Evolutionary conservation across 2,797 vertebrate species (phyloP), one percentile per base, ranked within the genome.

Genomic region (Danio choprae): DNA sequence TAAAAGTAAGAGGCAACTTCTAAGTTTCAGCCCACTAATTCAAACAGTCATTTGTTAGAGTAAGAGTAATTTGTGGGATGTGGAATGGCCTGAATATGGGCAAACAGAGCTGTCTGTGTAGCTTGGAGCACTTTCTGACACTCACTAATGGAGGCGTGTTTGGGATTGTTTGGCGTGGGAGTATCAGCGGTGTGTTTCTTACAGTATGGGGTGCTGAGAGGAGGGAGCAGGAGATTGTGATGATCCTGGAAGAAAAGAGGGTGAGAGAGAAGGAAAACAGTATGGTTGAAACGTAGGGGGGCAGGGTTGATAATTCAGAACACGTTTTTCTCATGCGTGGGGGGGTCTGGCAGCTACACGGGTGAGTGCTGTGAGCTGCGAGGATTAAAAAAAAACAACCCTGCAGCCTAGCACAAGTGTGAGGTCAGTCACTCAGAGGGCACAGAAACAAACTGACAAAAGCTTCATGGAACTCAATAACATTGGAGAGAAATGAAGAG

Each of bases 251-350:
- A n/a, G 48, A 65, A 65, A 64, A 76, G 59, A 77, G 58, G 63
- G 62, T 68, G 72, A 71, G 50, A 59, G 80, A 72, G 76, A 63
- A 53, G 15, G 74, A 79, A 72, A 72, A 71, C 77, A 55, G 56
- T 43, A 53, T 41, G 77, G 67, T 53, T 79, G 41, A 44, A 62
- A 70, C 48, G 62, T 8, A 11, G 72, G 77, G 29, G 79, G 68
- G 43, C 22, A 78, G 81, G 84, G 79, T 43, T 86, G 77, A 80
- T 85, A 86, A 85, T 88, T 86, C 83, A 76, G 73, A 88, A 86
- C 84, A 86, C 4, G 77, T 84, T 86, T 85, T 82, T 77, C 76
- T 85, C 69, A 77, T 75, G 75, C 81, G 18, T 1, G 50, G 81
- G 83, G 77, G 81, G 76, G 65, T 82, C 78, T 84, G 80, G 77